Evolutionary conservation across 2,888 invertebrate genomes (phyloP).

Genomic region (Adela reaumurella): DNA sequence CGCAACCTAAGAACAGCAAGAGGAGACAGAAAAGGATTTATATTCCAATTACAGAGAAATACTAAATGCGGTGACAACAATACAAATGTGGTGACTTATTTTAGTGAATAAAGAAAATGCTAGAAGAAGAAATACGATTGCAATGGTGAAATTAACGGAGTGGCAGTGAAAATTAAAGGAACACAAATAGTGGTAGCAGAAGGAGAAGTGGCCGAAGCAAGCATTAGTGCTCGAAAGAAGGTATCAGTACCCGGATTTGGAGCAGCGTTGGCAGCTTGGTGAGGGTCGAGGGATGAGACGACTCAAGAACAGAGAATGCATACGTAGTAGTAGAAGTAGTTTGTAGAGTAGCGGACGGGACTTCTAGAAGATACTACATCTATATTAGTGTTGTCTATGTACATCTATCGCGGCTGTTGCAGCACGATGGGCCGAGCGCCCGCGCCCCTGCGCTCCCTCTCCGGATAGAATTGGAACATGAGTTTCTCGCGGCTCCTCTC

Average conservation of each 20-base stretch:
- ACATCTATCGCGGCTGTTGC: constrained; percentile 54
- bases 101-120: too few relatives aligned
- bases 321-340: too few relatives aligned
- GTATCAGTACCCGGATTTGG: constrained; percentile 47
- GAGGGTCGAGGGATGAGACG: constrained; percentile 35
- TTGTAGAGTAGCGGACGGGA: neutral
- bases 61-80: too few relatives aligned
- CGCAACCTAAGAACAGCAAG: too few relatives aligned
- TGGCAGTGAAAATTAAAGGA: constrained; percentile 4
- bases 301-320: constrained; percentile 48
- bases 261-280: constrained; percentile 42
- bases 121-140: too few relatives aligned
- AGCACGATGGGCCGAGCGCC: constrained; percentile 42
- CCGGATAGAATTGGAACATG: constrained; percentile 54
- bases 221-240: constrained; percentile 23
- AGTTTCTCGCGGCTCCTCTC: constrained; percentile 37
- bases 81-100: too few relatives aligned
- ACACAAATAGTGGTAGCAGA: constrained; percentile 10
- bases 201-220: constrained; percentile 12
- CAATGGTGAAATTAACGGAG: too few relatives aligned
- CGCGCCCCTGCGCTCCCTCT: constrained; percentile 39
- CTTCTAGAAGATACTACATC: neutral
- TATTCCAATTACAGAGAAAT: too few relatives aligned
- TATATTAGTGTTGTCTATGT: constrained; percentile 16
- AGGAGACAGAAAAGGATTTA: too few relatives aligned